Evolutionary conservation across 1,140 invertebrate genomes (phyloP), one percentile per base, ranked within the genome.

Genomic region (Drosophila gunungcola): DNA sequence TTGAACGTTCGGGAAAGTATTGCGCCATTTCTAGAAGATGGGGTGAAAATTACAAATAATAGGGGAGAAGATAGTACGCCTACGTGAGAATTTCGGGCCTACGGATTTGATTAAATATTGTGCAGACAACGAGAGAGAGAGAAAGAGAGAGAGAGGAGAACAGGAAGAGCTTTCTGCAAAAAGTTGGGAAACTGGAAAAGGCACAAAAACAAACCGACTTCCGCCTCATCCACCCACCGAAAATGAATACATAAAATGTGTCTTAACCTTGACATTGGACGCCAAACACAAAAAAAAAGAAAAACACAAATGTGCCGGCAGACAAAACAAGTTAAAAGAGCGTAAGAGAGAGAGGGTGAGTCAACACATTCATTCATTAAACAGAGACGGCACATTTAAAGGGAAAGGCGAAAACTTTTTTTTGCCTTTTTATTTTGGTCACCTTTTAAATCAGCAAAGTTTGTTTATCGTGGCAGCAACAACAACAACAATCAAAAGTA

Each of bases 241-340:
- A 55, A 46, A 78, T 82, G 67, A 63, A 78, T 74, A 86, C 82
- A 86, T 60, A 80, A 86, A 86, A 89, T 84, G 48, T 74, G 45
- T 78, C 77, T 89, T 89, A 89, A 89, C 84, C 84, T 89, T 89
- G 84, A 89, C 84, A 89, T 89, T 89, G 84, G 73, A 74, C 72
- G 53, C 51, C 65, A 73, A 85, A 85, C 57, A 80, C 67, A 68
- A 73, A 75, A 61, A 70, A 21, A 57, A 70, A 73, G 52, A 57
- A 11, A 53, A 46, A 60, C 39, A 74, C 51, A 68, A 70, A 70
- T 41, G 41, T 39, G 63, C 55, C 74, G 55, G 74, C 73, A 73
- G 55, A 73, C 69, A 60, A 80, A 85, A 90, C 85, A 89, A 63
- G 74, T 81, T 67, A 89, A 73, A 58, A 57, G 29, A 57, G 51